A percentile compares a stretch with the other conserved stretches of the same genome.
Evolutionary conservation across 2,888 invertebrate genomes (phyloP).

Genomic region (Ommatoiulus sabulosus): DNA sequence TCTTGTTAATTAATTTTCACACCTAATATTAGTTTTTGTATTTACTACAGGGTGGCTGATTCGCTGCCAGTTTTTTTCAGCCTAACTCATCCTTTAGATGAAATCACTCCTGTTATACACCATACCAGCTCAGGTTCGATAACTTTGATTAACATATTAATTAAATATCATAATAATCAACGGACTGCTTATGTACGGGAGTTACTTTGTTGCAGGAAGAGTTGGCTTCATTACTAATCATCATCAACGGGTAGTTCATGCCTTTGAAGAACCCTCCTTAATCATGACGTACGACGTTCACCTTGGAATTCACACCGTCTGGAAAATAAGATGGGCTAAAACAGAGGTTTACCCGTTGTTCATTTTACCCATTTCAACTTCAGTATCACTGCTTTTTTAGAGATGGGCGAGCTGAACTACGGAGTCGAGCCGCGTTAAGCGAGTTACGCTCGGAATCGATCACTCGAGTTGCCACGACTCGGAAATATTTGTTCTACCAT

Average conservation of each 20-base stretch:
- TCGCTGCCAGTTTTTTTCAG: constrained; percentile 84
- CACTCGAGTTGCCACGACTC: no score
- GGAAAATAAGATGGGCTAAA: constrained; percentile 81
- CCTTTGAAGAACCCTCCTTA: constrained; percentile 81
- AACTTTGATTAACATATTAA: neutral
- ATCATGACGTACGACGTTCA: constrained; percentile 84
- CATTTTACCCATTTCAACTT: neutral
- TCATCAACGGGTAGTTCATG: constrained; percentile 78
- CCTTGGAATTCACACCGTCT: constrained; percentile 83
- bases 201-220: constrained; percentile 51
- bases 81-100: constrained; percentile 89
- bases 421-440: no score
- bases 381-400: neutral
- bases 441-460: no score
- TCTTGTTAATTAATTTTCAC: neutral
- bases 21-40: neutral
- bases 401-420: neutral
- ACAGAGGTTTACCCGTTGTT: constrained; percentile 73
- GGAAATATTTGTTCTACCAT: no score
- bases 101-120: constrained; percentile 83
- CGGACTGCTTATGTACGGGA: neutral
- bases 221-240: constrained; percentile 66
- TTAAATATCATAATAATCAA: neutral
- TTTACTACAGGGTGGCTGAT: constrained; percentile 53
- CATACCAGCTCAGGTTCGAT: constrained; percentile 45